Percentiles rank a stretch among this genome's conserved stretches.
Conservation (phyloP, 1,140 invertebrate genomes). For the Neotoxoptera formosana region DNA sequence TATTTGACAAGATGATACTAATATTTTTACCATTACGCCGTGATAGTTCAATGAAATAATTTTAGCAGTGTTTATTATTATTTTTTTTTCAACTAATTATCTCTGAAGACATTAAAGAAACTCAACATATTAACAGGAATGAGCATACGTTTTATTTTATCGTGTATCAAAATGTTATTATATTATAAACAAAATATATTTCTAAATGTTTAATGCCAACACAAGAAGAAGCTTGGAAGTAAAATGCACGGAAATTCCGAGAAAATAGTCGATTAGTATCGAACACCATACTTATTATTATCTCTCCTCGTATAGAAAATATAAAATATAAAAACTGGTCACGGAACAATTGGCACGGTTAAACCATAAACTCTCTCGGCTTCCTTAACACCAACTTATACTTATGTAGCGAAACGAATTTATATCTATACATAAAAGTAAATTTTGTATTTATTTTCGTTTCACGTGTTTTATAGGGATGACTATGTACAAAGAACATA, state of each 20-base stretch:
- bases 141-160: neutral
- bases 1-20: neutral
- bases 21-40: neutral
- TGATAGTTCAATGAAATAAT: neutral
- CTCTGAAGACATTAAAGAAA: neutral
- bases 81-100: neutral
- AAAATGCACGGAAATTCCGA: neutral
- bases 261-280: neutral
- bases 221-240: neutral
- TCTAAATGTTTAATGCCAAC: neutral
- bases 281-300: neutral
- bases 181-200: neutral
- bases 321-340: slow-evolving; percentile 3
- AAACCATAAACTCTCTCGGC: neutral
- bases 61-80: neutral
- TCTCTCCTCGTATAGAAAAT: neutral
- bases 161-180: neutral
- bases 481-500: neutral
- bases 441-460: slow-evolving; percentile 11
- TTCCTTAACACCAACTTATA: slow-evolving; percentile 25
- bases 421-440: neutral
- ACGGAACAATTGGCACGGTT: slow-evolving; percentile 13
- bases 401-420: slow-evolving; percentile 22
- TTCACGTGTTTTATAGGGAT: neutral
- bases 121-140: neutral